Conservation (phyloP, 1,140 invertebrate genomes). For the Centruroides vittatus region DNA sequence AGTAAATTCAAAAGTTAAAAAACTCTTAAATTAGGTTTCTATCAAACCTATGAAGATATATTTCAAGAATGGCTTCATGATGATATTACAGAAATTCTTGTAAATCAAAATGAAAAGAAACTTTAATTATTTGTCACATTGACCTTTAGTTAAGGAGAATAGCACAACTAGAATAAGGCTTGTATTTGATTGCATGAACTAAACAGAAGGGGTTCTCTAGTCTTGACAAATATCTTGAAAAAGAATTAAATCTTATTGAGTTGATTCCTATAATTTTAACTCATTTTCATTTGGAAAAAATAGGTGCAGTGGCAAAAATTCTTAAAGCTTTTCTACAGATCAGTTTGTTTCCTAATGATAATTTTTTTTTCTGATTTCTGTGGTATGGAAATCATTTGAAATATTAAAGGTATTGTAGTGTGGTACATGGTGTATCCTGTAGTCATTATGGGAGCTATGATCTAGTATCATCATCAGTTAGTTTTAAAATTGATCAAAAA, state of each 20-base stretch:
- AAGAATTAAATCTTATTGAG: slow-evolving; percentile 6
- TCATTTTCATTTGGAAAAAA: slow-evolving; percentile 7
- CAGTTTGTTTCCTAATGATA: not conserved
- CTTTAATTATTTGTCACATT: slow-evolving; percentile 25
- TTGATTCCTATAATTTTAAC: slow-evolving; percentile 21
- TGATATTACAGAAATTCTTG: slow-evolving; percentile 23
- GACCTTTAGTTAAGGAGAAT: slow-evolving; percentile 11
- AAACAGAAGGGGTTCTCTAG: slow-evolving; percentile 1
- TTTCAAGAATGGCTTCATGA: slow-evolving; percentile 22
- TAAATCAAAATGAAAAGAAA: slow-evolving; percentile 9
- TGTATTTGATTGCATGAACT: slow-evolving; percentile 3
- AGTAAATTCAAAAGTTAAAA: slow-evolving; percentile 15
- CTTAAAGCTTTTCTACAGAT: slow-evolving; percentile 16
- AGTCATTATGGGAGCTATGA: no score
- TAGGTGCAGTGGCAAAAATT: slow-evolving; percentile 3
- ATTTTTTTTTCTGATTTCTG: no score
- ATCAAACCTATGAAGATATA: slow-evolving; percentile 23
- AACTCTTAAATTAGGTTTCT: slow-evolving; percentile 17
- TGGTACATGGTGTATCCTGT: no score
- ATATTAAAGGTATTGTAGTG: no score
- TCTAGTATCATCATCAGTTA: no score
- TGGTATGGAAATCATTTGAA: no score
- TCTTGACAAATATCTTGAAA: slow-evolving; percentile 10
- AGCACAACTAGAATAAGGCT: slow-evolving; percentile 10
- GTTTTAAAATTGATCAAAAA: no score